A percentile compares a stretch with the other conserved stretches of the same genome.
Conservation (phyloP, 2,888 invertebrate genomes). For the Rhamnusium bicolor region DNA sequence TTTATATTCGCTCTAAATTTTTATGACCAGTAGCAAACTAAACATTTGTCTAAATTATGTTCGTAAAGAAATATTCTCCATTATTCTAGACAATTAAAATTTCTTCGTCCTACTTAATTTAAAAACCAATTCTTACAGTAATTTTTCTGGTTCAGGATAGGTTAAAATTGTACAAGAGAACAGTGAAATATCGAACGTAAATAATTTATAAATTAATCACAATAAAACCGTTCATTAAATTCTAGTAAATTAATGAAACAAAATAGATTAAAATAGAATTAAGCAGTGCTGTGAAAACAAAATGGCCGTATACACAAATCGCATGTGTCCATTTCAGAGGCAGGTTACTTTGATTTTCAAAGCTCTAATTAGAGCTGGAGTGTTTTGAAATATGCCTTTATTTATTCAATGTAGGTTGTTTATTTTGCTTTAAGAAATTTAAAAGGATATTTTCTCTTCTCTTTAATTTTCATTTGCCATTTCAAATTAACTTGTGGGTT, state of each 20-base stretch:
- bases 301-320: conserved; percentile 6
- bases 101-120: too few relatives aligned
- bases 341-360: background rate
- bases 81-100: too few relatives aligned
- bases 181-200: too few relatives aligned
- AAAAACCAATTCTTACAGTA: too few relatives aligned
- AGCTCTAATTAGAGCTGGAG: conserved; percentile 13
- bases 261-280: background rate
- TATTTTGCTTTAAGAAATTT: conserved; percentile 29
- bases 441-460: conserved; percentile 23
- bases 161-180: too few relatives aligned
- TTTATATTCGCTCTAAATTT: too few relatives aligned
- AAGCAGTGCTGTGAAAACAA: conserved; percentile 2
- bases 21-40: too few relatives aligned
- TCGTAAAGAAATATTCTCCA: too few relatives aligned
- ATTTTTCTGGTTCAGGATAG: too few relatives aligned
- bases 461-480: conserved; percentile 12
- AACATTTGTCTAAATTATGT: too few relatives aligned
- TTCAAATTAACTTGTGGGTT: conserved; percentile 20
- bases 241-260: background rate
- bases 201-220: background rate
- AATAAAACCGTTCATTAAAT: background rate
- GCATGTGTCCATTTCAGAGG: background rate
- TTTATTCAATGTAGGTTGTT: conserved; percentile 11
- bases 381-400: background rate